A percentile compares a stretch with the other conserved stretches of the same genome.
Evolutionary conservation across 2,888 invertebrate genomes (phyloP).

Genomic region (Drosophila neotestacea): DNA sequence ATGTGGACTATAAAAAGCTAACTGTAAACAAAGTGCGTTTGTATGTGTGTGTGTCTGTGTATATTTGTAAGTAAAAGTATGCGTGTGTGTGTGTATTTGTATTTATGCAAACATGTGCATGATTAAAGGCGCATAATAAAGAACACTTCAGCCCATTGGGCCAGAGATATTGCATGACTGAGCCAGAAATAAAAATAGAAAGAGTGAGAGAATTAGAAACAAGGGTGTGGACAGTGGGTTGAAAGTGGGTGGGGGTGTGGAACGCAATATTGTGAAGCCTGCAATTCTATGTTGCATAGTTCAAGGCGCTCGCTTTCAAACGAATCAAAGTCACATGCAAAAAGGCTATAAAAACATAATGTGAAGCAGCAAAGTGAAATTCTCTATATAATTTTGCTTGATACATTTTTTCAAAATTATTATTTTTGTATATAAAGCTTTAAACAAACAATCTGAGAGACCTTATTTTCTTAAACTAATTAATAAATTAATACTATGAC

Average conservation of each 20-base stretch:
- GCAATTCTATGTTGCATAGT: constrained; percentile 50
- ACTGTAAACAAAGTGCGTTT: constrained; percentile 67
- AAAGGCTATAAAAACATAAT: background rate
- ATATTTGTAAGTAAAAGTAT: constrained; percentile 10
- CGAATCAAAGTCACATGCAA: constrained; percentile 26
- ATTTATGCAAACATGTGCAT: constrained; percentile 54
- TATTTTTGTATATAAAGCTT: no score
- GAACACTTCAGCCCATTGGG: constrained; percentile 37
- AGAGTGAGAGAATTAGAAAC: background rate
- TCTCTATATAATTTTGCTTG: no score
- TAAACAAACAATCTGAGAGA: no score
- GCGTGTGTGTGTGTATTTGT: constrained; percentile 6
- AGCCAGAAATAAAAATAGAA: background rate
- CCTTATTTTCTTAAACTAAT: background rate
- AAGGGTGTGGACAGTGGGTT: background rate
- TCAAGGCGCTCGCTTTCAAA: constrained; percentile 42
- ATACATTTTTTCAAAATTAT: no score
- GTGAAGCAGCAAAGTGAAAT: constrained; percentile 1
- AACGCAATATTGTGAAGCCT: constrained; percentile 10
- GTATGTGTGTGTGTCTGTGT: constrained; percentile 5
- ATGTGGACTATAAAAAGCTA: constrained; percentile 69
- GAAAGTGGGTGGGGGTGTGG: background rate
- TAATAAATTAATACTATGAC: no score
- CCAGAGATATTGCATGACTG: constrained; percentile 17
- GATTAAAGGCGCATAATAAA: constrained; percentile 54